Percentiles rank a stretch among this genome's conserved stretches.
These are phyloP conservation scores for Pelodiscus sinensis DNA, from an alignment of 2,113 vertebrate genomes.

Conservation along the genomic window DNA sequence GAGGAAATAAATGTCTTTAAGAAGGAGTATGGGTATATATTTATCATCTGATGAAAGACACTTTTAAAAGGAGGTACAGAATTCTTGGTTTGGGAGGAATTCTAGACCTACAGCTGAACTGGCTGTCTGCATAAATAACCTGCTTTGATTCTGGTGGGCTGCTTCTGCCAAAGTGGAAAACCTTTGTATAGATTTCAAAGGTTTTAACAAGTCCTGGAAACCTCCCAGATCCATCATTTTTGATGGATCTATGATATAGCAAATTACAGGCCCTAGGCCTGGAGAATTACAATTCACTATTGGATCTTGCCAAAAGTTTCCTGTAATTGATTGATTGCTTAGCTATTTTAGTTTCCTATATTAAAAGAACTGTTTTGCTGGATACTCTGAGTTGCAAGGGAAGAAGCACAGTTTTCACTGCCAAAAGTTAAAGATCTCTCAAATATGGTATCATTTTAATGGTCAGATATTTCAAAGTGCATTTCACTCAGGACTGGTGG, in stretches of 20 bases:
- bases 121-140: slow-evolving; percentile 12
- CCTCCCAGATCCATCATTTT: slow-evolving; percentile 35
- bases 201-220: slow-evolving; percentile 31
- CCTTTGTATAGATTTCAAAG: slow-evolving; percentile 26
- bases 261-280: slow-evolving; percentile 3
- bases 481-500: background rate
- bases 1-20: background rate
- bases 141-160: background rate
- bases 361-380: background rate
- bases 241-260: slow-evolving; percentile 21
- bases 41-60: background rate
- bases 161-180: slow-evolving; percentile 23
- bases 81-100: background rate
- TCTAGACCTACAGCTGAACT: background rate
- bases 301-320: slow-evolving; percentile 29
- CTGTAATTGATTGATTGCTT: slow-evolving; percentile 40
- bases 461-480: background rate
- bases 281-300: slow-evolving; percentile 47
- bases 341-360: slow-evolving; percentile 22
- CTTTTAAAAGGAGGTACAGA: background rate
- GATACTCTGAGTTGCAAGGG: background rate
- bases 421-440: background rate
- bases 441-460: too few relatives aligned
- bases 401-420: background rate
- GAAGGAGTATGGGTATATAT: background rate